Base-by-base conservation (phyloP, 2,888 invertebrate species). In the Bombyx huttoni region DNA sequence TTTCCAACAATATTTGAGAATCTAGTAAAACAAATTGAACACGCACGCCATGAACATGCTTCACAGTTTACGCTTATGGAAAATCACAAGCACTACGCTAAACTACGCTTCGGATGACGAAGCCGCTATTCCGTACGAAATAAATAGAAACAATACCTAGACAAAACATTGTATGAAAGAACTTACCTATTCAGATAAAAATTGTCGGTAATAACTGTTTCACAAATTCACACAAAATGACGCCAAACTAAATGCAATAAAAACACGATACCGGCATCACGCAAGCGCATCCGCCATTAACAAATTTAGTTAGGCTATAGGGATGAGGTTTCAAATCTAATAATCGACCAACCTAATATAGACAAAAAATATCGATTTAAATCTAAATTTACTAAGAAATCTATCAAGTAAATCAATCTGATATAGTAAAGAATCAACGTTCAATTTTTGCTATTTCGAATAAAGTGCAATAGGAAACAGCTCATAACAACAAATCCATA, bases 251-350 rank as follows among this genome's bases (percentile, higher is more conserved):
- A 63, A 70, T 63, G 78, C 70, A 79, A 77, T 78, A 82, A 78
- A 78, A 84, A 77, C 81, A 84, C 73, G 78, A 79, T 80, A 75
- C 88, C 88, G 87, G 87, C 87, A 86, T 86, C 86, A 87, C 87
- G 87, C 87, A 87, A 83, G 86, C 88, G 87, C 85, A 78, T 74
- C 82, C 85, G 86, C 87, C 87, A 87, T 83, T 79, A 70, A 73
- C 24, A 24, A 24, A 24, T 24, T 24, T 24, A 24, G 24, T 24
- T 24, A 24, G 5, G 24, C 24, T 24, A 24, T 24, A 24, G 24
- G 24, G 24, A 24, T 24, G 24, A 5, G 24, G 5, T 24, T 24
- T 24, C 2, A 24, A 24, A 24, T 24, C 24, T 24, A 24, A 5
- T 24, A 24, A 24, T 24, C 24, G 24, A 3, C 24, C 24, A 24